phyloP scores from a whole-genome alignment of 35 echinoderm and acorn worm genomes.

The Patiria miniata region DNA sequence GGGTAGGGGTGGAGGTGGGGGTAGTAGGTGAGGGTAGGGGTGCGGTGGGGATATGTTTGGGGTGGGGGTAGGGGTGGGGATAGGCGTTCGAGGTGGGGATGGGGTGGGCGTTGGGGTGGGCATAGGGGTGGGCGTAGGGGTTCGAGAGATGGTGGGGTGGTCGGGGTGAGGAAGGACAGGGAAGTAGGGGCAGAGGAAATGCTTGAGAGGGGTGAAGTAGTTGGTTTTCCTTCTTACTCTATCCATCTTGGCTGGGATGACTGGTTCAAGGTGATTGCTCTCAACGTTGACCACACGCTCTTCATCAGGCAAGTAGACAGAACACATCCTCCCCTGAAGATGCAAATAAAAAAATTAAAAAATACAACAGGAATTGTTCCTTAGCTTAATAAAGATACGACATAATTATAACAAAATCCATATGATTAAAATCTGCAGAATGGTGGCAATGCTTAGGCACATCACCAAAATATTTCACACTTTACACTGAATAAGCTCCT shows the following conservation, averaged over 20 bases:
- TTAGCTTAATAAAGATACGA: not conserved
- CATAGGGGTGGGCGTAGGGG: too few species aligned
- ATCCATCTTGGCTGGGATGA: constrained; percentile 85
- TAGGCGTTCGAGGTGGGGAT: too few species aligned
- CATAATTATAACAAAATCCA: not conserved
- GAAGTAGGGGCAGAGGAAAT: not conserved
- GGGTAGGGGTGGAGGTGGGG: too few species aligned
- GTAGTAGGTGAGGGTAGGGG: too few species aligned
- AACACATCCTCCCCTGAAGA: constrained; percentile 76
- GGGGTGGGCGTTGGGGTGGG: too few species aligned
- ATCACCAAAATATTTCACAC: too few species aligned
- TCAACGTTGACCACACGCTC: constrained; percentile 81
- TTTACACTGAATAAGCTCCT: too few species aligned
- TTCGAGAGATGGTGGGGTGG: too few species aligned
- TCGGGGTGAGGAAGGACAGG: not conserved
- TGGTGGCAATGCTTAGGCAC: not conserved
- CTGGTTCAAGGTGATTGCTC: constrained; percentile 80
- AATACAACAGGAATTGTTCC: not conserved
- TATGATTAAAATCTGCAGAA: not conserved
- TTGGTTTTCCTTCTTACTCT: constrained; percentile 50
- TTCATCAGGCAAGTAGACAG: constrained; percentile 84
- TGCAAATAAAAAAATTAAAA: not conserved
- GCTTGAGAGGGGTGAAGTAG: too few species aligned
- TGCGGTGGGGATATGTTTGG: too few species aligned
- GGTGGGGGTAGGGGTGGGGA: not conserved